A percentile compares a stretch with the other conserved stretches of the same genome.
phyloP scores from a whole-genome alignment of 2,797 vertebrate species.

The Characodon lateralis region DNA sequence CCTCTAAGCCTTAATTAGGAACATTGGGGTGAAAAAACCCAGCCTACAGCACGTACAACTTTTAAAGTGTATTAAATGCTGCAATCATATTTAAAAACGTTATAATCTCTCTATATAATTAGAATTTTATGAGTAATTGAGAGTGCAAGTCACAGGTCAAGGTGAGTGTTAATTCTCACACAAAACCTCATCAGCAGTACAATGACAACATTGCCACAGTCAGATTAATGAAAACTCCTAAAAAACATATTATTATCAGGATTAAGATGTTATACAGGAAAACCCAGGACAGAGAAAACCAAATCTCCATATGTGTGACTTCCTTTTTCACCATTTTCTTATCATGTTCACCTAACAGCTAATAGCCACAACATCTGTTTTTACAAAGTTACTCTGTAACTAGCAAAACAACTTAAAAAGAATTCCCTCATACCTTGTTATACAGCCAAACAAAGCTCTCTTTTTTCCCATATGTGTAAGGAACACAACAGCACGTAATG shows the following conservation, averaged over 20 bases:
- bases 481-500: not conserved
- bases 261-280: slow-evolving; percentile 67
- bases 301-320: slow-evolving; percentile 47
- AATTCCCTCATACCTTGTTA: not conserved
- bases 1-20: slow-evolving; percentile 87
- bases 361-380: slow-evolving; percentile 35
- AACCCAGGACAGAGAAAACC: slow-evolving; percentile 60
- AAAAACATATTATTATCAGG: slow-evolving; percentile 70
- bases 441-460: slow-evolving; percentile 12
- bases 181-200: slow-evolving; percentile 74
- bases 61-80: slow-evolving; percentile 88
- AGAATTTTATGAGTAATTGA: slow-evolving; percentile 85
- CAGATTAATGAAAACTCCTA: slow-evolving; percentile 75
- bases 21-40: slow-evolving; percentile 71
- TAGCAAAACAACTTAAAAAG: slow-evolving; percentile 42
- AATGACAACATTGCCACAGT: slow-evolving; percentile 73
- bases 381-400: slow-evolving; percentile 36
- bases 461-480: not conserved
- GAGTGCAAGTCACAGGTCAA: slow-evolving; percentile 82
- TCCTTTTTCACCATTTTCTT: slow-evolving; percentile 41
- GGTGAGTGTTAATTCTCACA: slow-evolving; percentile 83
- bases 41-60: slow-evolving; percentile 80
- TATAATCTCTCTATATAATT: slow-evolving; percentile 87
- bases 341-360: slow-evolving; percentile 36
- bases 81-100: slow-evolving; percentile 86